Percentiles rank a stretch among this genome's conserved stretches.
Evolutionary conservation across 1,140 invertebrate genomes (phyloP).

Genomic region (Brevipalpus yothersi): DNA sequence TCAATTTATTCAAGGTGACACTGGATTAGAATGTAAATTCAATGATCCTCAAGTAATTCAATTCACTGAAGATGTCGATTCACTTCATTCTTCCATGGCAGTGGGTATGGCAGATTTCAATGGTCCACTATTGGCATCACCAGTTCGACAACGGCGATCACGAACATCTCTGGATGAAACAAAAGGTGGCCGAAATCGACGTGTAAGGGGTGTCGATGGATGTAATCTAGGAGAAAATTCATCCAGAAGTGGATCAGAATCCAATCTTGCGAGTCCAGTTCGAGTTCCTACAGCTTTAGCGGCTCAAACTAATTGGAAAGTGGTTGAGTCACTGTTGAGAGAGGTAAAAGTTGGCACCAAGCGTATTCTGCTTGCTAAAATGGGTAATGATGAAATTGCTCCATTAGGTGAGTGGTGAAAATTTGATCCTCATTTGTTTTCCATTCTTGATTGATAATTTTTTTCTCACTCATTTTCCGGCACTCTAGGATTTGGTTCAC

Average conservation of each 20-base stretch:
- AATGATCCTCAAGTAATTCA: slow-evolving; percentile 1
- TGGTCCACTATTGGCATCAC: background rate
- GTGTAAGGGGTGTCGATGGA: background rate
- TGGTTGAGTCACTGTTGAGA: slow-evolving; percentile 75
- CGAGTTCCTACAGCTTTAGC: slow-evolving; percentile 17
- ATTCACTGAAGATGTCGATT: slow-evolving; percentile 1
- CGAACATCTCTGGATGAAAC: background rate
- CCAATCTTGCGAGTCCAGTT: background rate
- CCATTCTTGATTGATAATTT: too few relatives aligned
- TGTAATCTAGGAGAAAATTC: background rate
- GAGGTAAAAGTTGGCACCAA: slow-evolving; percentile 45
- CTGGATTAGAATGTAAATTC: background rate
- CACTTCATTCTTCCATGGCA: background rate
- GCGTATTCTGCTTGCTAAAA: slow-evolving; percentile 88
- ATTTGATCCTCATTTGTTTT: too few relatives aligned
- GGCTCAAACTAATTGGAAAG: slow-evolving; percentile 92
- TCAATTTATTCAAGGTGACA: background rate
- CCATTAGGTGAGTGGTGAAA: background rate
- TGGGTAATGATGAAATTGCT: slow-evolving; percentile 32
- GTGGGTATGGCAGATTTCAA: background rate
- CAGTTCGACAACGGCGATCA: background rate
- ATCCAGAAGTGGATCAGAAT: background rate
- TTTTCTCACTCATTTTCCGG: background rate
- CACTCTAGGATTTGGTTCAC: background rate
- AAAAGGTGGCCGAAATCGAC: background rate